Base-by-base conservation (phyloP, 2,797 vertebrate species). In the Lates japonicus region DNA sequence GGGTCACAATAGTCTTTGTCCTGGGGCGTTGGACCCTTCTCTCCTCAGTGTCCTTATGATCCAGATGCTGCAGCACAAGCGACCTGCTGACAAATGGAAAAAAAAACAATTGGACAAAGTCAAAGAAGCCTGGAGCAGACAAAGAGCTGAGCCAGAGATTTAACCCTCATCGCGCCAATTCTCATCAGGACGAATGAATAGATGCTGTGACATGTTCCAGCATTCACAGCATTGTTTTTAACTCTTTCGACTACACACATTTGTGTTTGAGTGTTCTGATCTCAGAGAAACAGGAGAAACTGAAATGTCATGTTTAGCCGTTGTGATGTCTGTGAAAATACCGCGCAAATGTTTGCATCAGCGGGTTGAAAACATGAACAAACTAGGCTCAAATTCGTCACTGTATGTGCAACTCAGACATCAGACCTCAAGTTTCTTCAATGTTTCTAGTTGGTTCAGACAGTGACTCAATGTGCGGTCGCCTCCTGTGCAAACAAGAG, bases 1-100 rank as follows among this genome's bases (percentile, higher is more conserved):
- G 8, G 11, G 37, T 13, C 25, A 90, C 87, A 88, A 86, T 88
- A 37, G 41, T 33, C 76, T 70, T 89, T 88, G 85, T 87, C 46
- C 33, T 35, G 70, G 33, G 69, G 67, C 87, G 75, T 66, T 19
- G 55, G 70, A 70, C 41, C 19, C 71, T 84, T 90, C 87, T 87
- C 59, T 73, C 74, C 73, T 68, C 22, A 8, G 20, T 19, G 58
- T 85, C 75, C 76, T 70, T 13, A 78, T 48, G 44, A 12, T 37
- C 49, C 44, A 25, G 33, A 20, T 4, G 12, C 64, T 55, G 78
- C 48, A 52, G 65, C 73, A 78, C 82, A 78, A 73, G 74, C 37
- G 55, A 59, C 55, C 35, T 17, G 54, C 51, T 57, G 71, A 76
- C 69, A 52, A 65, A 73, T 9, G 20, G 33, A 35, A 3, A 41